Base-by-base conservation (phyloP, 1,140 invertebrate genomes). In the Armadillidium nasatum region DNA sequence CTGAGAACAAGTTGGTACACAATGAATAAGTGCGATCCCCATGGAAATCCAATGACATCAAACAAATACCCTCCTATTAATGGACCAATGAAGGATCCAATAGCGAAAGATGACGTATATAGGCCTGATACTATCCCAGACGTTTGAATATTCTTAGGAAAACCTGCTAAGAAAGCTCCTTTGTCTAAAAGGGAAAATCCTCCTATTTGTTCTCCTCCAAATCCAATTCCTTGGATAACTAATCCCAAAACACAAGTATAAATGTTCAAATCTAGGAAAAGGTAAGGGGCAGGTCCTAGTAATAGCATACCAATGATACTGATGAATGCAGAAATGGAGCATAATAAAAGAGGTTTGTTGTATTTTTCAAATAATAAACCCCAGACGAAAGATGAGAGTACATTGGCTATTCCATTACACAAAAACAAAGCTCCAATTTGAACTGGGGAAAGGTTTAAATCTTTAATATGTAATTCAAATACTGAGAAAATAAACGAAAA, bases 391-490 rank as follows among this genome's bases (percentile, higher is more conserved):
- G 93, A 92, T 0, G 91, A 91, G 0, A 92, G 54, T 0, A 93
- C 93, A 84, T 95, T 96, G 11, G 91, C 89, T 0, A 91, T 93
- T 3, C 94, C 94, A 82, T 93, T 94, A 66, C 95, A 91, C n/a
- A 95, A 89, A 83, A 96, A 96, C 88, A 94, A 91, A 15, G 94
- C 83, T 0, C 94, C 94, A 44, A 94, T 85, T 7, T 93, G 83
- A 10, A 93, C 87, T 0, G 93, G 92, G 15, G 81, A 89, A 71
- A 95, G 85, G 11, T 89, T 83, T 82, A 94, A 89, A 85, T 90
- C 88, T 79, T 92, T 83, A 13, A 94, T 83, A 87, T 94, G 92
- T 0, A 92, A 92, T 82, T 94, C 92, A 7, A 94, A 84, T 0
- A 91, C 93, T 0, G 92, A 92, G 83, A 91, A 89, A 2, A 93